Evolutionary conservation across 2,888 invertebrate species (phyloP).

Genomic region (Lycocerus yunnanus): DNA sequence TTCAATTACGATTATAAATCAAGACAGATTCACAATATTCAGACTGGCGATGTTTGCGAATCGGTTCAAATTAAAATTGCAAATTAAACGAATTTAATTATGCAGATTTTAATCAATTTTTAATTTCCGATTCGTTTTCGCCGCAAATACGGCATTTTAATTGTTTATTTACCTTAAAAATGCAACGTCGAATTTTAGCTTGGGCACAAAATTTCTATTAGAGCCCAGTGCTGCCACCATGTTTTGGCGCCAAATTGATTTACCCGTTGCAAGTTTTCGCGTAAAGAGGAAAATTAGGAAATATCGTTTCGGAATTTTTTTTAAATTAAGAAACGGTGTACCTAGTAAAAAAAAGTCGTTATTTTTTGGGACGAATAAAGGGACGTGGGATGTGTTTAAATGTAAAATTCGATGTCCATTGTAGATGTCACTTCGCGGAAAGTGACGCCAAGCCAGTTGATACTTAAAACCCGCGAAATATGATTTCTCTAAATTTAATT

Average conservation of each 20-base stretch:
- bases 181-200: conserved; percentile 19
- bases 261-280: not conserved
- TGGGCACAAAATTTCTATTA: conserved; percentile 10
- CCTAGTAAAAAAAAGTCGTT: not conserved
- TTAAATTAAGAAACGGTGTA: not conserved
- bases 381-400: not conserved
- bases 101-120: not conserved
- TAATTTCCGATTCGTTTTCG: not conserved
- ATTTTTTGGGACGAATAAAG: not conserved
- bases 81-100: not conserved
- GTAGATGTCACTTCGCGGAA: not conserved
- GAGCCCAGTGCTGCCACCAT: conserved; percentile 14
- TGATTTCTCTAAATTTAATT: not conserved
- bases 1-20: conserved; percentile 17
- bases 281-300: not conserved
- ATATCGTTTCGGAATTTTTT: not conserved
- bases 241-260: conserved; percentile 20
- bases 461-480: not conserved
- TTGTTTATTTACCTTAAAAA: conserved; percentile 18
- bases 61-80: conserved; percentile 1
- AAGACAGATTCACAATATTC: conserved; percentile 26
- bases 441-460: not conserved
- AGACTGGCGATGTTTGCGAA: not conserved
- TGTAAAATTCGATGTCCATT: not conserved
- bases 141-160: not conserved